These are phyloP conservation scores for Eustalomyia histrio DNA, from an alignment of 2,888 invertebrate species.

Conservation along the genomic window DNA sequence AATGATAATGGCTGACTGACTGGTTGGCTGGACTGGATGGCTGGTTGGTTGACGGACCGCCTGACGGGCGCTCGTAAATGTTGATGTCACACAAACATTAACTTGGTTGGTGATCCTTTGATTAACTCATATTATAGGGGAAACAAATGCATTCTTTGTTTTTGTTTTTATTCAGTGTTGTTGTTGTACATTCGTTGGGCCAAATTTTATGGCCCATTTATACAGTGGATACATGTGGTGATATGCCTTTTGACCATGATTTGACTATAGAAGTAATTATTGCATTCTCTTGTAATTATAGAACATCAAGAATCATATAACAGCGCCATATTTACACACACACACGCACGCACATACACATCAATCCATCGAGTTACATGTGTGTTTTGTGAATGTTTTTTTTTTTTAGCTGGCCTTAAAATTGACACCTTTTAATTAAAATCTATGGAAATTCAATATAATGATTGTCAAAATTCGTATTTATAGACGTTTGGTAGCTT, in stretches of 20 bases:
- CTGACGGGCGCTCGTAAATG: background rate
- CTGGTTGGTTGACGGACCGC: background rate
- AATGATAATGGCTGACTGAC: slow-evolving; percentile 24
- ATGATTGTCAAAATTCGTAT: slow-evolving; percentile 30
- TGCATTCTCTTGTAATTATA: slow-evolving; percentile 52
- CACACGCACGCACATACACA: background rate
- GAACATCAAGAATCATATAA: slow-evolving; percentile 46
- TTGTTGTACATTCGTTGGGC: slow-evolving; percentile 1
- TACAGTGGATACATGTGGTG: background rate
- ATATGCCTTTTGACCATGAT: slow-evolving; percentile 18
- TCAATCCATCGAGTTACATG: background rate
- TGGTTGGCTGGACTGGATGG: background rate
- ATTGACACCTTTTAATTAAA: slow-evolving; percentile 57
- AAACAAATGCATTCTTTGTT: slow-evolving; percentile 26
- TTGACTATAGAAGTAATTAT: slow-evolving; percentile 45
- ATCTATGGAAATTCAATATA: slow-evolving; percentile 30
- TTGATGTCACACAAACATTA: slow-evolving; percentile 19
- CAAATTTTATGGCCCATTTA: slow-evolving; percentile 15
- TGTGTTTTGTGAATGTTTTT: slow-evolving; percentile 4
- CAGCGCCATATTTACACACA: slow-evolving; percentile 38
- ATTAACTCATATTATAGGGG: slow-evolving; percentile 51
- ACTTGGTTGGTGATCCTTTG: slow-evolving; percentile 36
- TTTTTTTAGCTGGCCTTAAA: slow-evolving; percentile 36
- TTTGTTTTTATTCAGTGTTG: background rate
- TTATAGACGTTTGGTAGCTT: background rate